Conservation (phyloP, 2,113 vertebrate genomes). For the Daubentonia madagascariensis region DNA sequence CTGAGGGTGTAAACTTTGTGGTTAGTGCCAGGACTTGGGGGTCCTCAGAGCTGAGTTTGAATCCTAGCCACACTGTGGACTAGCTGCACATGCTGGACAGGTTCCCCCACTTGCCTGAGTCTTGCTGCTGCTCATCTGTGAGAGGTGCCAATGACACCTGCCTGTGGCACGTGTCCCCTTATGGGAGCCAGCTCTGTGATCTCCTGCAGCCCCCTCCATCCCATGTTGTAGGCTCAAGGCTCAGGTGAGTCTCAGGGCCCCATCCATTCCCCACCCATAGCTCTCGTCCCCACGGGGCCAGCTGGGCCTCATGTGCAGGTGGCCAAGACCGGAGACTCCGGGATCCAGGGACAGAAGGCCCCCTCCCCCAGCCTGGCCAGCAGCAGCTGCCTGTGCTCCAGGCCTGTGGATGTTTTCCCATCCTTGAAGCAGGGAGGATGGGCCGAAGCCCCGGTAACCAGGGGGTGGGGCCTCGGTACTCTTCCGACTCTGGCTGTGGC, state of each 20-base stretch:
- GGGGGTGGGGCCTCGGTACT: constrained; percentile 33
- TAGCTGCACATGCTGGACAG: background rate
- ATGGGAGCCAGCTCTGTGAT: background rate
- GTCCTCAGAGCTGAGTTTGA: background rate
- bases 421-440: constrained; percentile 17
- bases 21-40: background rate
- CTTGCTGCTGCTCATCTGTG: background rate
- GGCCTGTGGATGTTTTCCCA: background rate
- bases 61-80: background rate
- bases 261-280: too few species aligned
- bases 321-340: background rate
- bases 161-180: rapidly evolving
- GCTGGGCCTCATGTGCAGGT: background rate
- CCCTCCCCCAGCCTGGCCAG: background rate
- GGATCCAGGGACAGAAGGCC: background rate
- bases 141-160: background rate
- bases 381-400: background rate
- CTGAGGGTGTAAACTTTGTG: background rate
- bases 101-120: background rate
- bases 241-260: background rate
- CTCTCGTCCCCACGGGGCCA: background rate
- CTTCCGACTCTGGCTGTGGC: background rate
- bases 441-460: background rate
- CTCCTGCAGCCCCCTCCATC: background rate
- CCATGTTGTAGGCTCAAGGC: background rate